These are phyloP conservation scores for Musca vetustissima DNA, from an alignment of 1,140 invertebrate species.

Conservation along the genomic window DNA sequence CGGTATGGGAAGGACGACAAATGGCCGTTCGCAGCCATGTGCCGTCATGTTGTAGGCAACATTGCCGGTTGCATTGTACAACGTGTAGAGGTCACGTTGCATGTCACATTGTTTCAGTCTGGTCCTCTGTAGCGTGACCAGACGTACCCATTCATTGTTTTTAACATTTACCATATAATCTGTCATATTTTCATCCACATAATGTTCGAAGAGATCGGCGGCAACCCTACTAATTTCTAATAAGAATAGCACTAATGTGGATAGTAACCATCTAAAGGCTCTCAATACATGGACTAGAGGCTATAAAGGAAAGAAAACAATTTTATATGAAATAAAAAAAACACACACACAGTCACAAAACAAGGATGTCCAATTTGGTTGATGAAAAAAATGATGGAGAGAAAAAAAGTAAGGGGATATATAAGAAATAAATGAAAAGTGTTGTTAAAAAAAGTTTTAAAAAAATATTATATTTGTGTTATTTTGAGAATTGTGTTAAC, in stretches of 20 bases:
- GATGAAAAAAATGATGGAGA: no score
- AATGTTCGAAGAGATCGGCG: slow-evolving; percentile 55
- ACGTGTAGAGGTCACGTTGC: slow-evolving; percentile 54
- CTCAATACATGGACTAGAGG: slow-evolving; percentile 55
- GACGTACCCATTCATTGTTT: slow-evolving; percentile 40
- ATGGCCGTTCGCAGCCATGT: slow-evolving; percentile 65
- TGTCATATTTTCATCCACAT: slow-evolving; percentile 41
- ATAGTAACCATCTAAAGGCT: slow-evolving; percentile 57
- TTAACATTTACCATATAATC: slow-evolving; percentile 34
- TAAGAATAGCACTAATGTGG: slow-evolving; percentile 57
- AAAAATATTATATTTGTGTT: background rate
- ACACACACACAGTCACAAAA: background rate
- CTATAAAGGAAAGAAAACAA: slow-evolving; percentile 39
- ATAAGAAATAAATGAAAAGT: no score
- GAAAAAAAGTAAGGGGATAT: no score
- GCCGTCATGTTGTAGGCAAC: slow-evolving; percentile 51
- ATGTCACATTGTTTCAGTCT: slow-evolving; percentile 50
- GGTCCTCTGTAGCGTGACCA: slow-evolving; percentile 73
- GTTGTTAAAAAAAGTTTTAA: background rate
- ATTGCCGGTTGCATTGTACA: slow-evolving; percentile 52
- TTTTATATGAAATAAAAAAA: slow-evolving; percentile 4
- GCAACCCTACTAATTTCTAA: slow-evolving; percentile 49
- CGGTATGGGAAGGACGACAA: slow-evolving; percentile 79
- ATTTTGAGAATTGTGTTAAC: background rate
- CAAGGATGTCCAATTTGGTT: no score